These are phyloP conservation scores for Ophthalmolycus amberensis DNA, from an alignment of 2,113 vertebrate genomes.

Conservation along the genomic window DNA sequence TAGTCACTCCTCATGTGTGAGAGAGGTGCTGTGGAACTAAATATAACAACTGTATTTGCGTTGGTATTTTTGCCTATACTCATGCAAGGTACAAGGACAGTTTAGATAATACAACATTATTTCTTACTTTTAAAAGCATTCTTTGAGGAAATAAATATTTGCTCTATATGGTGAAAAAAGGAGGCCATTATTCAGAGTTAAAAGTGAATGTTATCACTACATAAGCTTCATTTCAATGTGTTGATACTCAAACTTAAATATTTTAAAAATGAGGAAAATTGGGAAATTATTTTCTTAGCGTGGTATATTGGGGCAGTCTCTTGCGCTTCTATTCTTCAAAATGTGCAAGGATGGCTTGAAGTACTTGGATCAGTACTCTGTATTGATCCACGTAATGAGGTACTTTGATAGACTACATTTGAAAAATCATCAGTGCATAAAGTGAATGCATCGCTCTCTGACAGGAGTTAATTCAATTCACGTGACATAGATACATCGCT, in stretches of 20 bases:
- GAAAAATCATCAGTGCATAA: neutral
- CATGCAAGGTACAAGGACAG: neutral
- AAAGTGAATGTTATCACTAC: neutral
- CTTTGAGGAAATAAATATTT: neutral
- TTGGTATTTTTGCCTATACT: neutral
- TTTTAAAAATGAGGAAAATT: neutral
- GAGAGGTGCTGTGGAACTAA: neutral
- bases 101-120: neutral
- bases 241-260: neutral
- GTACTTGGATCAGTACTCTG: neutral
- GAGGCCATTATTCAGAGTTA: neutral
- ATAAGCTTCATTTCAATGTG: neutral
- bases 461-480: conserved; percentile 7
- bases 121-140: neutral
- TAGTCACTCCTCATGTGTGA: neutral
- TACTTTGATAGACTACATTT: neutral
- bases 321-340: neutral
- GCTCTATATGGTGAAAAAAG: neutral
- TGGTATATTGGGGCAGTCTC: too few relatives aligned
- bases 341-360: neutral
- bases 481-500: conserved; percentile 2
- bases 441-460: conserved; percentile 11
- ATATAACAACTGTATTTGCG: neutral
- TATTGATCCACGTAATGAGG: conserved; percentile 8
- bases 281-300: too few relatives aligned